Conservation (phyloP, 1,140 invertebrate genomes). For the Zaprionus davidi region DNA sequence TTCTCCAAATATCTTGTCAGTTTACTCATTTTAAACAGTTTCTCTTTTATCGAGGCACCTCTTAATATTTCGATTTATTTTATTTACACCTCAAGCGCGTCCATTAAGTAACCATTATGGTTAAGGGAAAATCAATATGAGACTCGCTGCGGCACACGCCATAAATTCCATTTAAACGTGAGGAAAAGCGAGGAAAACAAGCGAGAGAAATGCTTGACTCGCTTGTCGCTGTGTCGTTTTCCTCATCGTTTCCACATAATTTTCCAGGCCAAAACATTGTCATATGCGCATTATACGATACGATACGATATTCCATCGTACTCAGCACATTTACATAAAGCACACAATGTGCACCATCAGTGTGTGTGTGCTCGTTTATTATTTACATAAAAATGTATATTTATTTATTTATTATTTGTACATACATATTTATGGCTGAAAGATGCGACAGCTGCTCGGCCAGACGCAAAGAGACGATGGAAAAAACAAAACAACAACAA, state of each 20-base stretch:
- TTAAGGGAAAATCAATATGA: slow-evolving; percentile 37
- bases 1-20: neutral
- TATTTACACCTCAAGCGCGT: slow-evolving; percentile 20
- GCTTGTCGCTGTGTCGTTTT: slow-evolving; percentile 41
- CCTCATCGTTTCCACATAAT: slow-evolving; percentile 65
- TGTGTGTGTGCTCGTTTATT: slow-evolving; percentile 33
- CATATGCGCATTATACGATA: slow-evolving; percentile 24
- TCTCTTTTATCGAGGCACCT: neutral
- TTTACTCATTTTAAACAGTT: neutral
- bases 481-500: slow-evolving; percentile 5
- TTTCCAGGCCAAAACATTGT: slow-evolving; percentile 46
- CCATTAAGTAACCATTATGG: slow-evolving; percentile 18
- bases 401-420: slow-evolving; percentile 57
- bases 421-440: slow-evolving; percentile 42
- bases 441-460: slow-evolving; percentile 50
- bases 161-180: slow-evolving; percentile 36
- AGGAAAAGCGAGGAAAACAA: neutral
- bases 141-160: slow-evolving; percentile 1
- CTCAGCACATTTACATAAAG: slow-evolving; percentile 45
- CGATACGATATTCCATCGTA: slow-evolving; percentile 25
- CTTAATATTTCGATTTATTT: slow-evolving; percentile 30
- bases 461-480: slow-evolving; percentile 35
- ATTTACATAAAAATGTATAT: slow-evolving; percentile 58
- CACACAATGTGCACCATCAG: slow-evolving; percentile 9
- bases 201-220: slow-evolving; percentile 31